Base-by-base conservation (phyloP, 2,888 invertebrate genomes). In the Orthonychiurus folsomi region DNA sequence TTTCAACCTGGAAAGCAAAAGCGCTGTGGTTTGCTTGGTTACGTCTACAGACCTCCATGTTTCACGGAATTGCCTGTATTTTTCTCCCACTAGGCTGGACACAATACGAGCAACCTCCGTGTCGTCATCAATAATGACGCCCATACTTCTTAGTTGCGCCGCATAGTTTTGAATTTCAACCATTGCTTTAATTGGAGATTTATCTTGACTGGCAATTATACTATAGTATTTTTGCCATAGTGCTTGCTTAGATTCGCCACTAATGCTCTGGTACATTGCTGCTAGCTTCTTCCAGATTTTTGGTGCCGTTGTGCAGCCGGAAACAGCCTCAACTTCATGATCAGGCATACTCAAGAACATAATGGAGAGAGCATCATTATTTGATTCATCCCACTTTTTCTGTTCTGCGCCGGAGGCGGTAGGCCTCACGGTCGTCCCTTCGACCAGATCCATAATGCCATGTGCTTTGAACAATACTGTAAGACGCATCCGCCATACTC, bases 401-500 rank as follows among this genome's bases (percentile, higher is more conserved):
- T 58, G 61, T 2, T 0, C 20, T 1, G 23, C 18, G 24, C 60
- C 63, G 12, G 58, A 28, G 0, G 26, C 27, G 1, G 26, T 15
- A 21, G 66, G 63, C 25, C 63, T 54, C 27, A 15, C 5, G 12
- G 1, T 20, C 0, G 56, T 54, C 1, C 66, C 68, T 54, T 62
- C 48, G 1, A 66, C 66, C 9, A 68, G 27, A 1, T 57, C 61
- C 50, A 63, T 9, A 1, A 63, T 47, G n/a, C 54, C 50, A 23
- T 63, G 65, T 1, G 61, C 27, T 1, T 2, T 25, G 54, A 66
- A 66, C 1, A 67, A 12, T 20, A 61, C 56, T 12, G 18, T 28
- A 53, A 67, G 28, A n/a, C 65, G n/a, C 59, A 63, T 60, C 50
- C 56, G 62, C 67, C 65, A 67, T 1, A 67, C 64, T 26, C 63